Evolutionary conservation across 2,888 invertebrate genomes (phyloP), one percentile per base, ranked within the genome.

Genomic region (Clivina fossor): DNA sequence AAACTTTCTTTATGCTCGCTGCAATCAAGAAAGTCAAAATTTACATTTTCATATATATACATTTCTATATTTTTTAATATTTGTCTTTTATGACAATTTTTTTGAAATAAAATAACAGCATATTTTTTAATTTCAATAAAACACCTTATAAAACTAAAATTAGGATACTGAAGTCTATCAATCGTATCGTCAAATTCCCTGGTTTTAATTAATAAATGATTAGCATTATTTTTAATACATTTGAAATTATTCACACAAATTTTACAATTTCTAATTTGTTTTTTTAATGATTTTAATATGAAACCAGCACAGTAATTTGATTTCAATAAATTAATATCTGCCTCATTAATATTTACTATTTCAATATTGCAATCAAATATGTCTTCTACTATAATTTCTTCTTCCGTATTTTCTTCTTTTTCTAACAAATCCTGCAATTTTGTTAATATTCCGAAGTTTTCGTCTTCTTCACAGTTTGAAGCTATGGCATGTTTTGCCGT

Each of bases 251-350:
- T 43, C 16, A n/a, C 28, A 8, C 15, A 43, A 5, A 15, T n/a
- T 16, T 13, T 8, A 7, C 43, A 43, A 2, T 13, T 7, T 28
- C 15, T 26, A 13, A 15, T 43, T 3, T 11, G n/a, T 28, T 43
- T 43, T 7, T 43, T 26, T 2, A 16, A 3, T 16, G n/a, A 2
- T 15, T 43, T 43, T 9, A 43, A 28, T 8, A 43, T 43, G 15
- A 43, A 43, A 2, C 43, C 28, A 11, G 16, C 16, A 9, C 43
- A 43, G 28, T 43, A 43, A 43, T 43, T 43, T 2, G 13, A 11
- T 28, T 26, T 26, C 3, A 26, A 5, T 28, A 43, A 3, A 13
- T 3, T 24, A 4, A 22, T 2, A 24, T 3, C 18, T 4, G 11
- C 9, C 28, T 43, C 43, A 4, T 4, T 8, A 2, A 43, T 13